A percentile compares a stretch with the other conserved stretches of the same genome.
Evolutionary conservation across 1,140 invertebrate genomes (phyloP).

Genomic region (Oryzaephilus surinamensis): DNA sequence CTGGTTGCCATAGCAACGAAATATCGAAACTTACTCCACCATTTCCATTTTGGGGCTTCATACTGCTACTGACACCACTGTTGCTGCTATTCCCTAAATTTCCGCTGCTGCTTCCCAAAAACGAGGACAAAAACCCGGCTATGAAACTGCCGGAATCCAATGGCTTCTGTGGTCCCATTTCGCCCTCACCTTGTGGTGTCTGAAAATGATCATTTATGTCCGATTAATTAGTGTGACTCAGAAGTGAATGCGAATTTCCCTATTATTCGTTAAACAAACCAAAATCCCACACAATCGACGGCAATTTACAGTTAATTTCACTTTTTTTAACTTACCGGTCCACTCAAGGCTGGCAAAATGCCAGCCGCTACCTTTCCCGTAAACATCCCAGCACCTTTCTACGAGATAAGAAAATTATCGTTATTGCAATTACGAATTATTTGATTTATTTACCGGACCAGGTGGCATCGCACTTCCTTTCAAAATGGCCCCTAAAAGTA

Average conservation of each 20-base stretch:
- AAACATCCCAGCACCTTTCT: constrained; percentile 34
- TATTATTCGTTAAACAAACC: too few relatives aligned
- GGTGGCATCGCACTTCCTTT: constrained; percentile 42
- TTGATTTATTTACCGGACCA: constrained; percentile 35
- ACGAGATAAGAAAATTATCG: constrained; percentile 19
- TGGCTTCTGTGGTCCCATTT: not conserved
- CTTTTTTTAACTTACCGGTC: constrained; percentile 18
- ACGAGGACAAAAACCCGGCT: constrained; percentile 3
- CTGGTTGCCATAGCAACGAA: too few relatives aligned
- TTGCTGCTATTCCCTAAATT: constrained; percentile 2
- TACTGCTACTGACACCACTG: constrained; percentile 4
- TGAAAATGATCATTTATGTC: constrained; percentile 4
- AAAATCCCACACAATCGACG: not conserved
- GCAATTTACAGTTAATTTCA: not conserved
- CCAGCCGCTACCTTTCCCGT: constrained; percentile 26
- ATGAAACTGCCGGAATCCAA: constrained; percentile 13
- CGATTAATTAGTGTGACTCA: too few relatives aligned
- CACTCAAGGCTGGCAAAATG: constrained; percentile 31
- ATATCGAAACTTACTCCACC: not conserved
- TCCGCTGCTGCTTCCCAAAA: constrained; percentile 8
- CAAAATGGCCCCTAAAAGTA: constrained; percentile 38
- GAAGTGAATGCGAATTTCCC: too few relatives aligned
- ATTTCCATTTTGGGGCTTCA: not conserved
- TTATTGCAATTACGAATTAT: constrained; percentile 5
- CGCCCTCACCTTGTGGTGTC: constrained; percentile 7